A percentile compares a stretch with the other conserved stretches of the same genome.
Conservation (phyloP, 2,797 vertebrate species). For the Coranthus polyacanthus region DNA sequence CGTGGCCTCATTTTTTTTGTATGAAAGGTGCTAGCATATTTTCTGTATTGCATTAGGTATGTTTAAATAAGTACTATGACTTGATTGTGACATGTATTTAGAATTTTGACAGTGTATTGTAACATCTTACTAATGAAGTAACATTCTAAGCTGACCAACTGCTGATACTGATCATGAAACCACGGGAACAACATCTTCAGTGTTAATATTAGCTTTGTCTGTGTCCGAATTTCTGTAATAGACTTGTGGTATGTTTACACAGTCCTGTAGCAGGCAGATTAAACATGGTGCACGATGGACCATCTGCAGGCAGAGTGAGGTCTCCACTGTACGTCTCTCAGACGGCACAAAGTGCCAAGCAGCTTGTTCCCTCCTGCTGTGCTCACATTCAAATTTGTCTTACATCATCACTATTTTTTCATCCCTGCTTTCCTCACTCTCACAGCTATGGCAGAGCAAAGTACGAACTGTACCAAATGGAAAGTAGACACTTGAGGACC, state of each 20-base stretch:
- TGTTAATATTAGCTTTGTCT: conserved; percentile 8
- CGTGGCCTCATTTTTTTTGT: no score
- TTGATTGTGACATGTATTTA: no score
- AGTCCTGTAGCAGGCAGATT: conserved; percentile 3
- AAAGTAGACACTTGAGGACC: conserved; percentile 39
- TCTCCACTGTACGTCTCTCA: conserved; percentile 24
- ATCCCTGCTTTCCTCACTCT: conserved; percentile 30
- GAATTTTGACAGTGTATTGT: no score
- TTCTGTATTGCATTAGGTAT: no score
- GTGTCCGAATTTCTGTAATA: conserved; percentile 12
- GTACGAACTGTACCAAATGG: conserved; percentile 46
- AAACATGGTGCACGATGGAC: conserved; percentile 17
- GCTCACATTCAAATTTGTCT: conserved; percentile 42
- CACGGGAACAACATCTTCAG: neutral
- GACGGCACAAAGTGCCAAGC: conserved; percentile 22
- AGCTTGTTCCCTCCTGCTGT: conserved; percentile 33
- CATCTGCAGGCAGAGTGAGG: conserved; percentile 15
- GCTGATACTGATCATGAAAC: neutral
- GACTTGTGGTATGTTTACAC: conserved; percentile 21
- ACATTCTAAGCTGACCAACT: neutral
- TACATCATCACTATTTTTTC: conserved; percentile 48
- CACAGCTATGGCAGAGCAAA: conserved; percentile 19
- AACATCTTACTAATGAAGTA: neutral
- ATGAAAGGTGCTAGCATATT: no score
- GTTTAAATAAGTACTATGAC: no score